Conservation (phyloP, 92 coral and sea anemone genomes). For the Micromussa lordhowensis region DNA sequence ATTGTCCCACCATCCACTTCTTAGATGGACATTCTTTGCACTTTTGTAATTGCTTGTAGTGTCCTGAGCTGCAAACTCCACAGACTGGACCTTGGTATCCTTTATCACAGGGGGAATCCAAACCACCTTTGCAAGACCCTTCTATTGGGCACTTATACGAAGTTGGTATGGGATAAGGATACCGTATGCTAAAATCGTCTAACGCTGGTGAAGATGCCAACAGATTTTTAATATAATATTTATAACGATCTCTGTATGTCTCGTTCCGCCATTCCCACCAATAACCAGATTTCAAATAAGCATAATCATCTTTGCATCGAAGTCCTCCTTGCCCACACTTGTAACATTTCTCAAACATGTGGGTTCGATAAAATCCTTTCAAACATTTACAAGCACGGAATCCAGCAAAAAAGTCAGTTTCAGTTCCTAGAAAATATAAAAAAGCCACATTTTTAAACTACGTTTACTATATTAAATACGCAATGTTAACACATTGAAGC, state of each 20-base stretch:
- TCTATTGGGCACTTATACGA: conserved; percentile 25
- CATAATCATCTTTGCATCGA: conserved; percentile 10
- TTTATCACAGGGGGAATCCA: conserved; percentile 22
- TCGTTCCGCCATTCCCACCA: conserved; percentile 29
- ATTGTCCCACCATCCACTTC: conserved; percentile 6
- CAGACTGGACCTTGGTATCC: conserved; percentile 46
- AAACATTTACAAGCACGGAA: conserved; percentile 41
- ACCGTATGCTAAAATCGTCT: background rate
- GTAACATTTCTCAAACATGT: conserved; percentile 21
- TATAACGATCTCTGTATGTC: background rate
- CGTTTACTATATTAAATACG: too few relatives aligned
- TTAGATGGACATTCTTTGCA: conserved; percentile 31
- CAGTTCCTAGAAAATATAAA: conserved; percentile 22
- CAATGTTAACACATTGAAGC: too few relatives aligned
- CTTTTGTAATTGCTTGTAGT: conserved; percentile 10
- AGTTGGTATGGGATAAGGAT: background rate
- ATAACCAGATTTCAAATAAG: conserved; percentile 8
- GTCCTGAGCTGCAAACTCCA: conserved; percentile 33
- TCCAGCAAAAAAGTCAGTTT: conserved; percentile 36
- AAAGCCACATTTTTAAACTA: too few relatives aligned
- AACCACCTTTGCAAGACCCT: conserved; percentile 42
- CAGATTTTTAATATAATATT: conserved; percentile 8
- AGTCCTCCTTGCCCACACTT: conserved; percentile 13
- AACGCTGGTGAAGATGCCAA: background rate
- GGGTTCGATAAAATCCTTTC: conserved; percentile 14